These are phyloP conservation scores for Stegastes partitus DNA, from an alignment of 2,113 vertebrate genomes.

Conservation along the genomic window DNA sequence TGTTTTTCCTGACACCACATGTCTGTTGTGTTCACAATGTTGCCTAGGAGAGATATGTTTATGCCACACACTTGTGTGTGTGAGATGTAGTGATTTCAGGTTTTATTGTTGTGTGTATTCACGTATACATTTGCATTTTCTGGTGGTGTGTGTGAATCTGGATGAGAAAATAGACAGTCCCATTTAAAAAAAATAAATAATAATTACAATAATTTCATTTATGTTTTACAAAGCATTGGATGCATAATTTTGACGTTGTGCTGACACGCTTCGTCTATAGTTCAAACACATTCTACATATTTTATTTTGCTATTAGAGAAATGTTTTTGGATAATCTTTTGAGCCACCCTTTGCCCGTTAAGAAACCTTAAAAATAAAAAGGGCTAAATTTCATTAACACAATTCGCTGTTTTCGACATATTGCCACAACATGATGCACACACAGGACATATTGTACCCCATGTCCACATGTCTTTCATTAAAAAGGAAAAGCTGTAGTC, in stretches of 20 bases:
- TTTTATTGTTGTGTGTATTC: background rate
- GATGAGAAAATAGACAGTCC: no score
- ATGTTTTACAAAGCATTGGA: background rate
- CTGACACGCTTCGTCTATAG: background rate
- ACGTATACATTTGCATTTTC: no score
- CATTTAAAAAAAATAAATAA: no score
- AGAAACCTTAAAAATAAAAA: background rate
- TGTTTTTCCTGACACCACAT: background rate
- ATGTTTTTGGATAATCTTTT: background rate
- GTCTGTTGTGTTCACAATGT: background rate
- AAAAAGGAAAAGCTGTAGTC: background rate
- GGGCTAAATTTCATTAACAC: no score
- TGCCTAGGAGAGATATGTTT: background rate
- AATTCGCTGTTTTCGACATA: background rate
- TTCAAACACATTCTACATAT: slow-evolving; percentile 17
- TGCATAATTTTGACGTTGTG: background rate
- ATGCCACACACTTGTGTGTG: no score
- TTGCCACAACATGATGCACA: background rate
- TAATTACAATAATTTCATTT: background rate
- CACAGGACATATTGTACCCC: background rate
- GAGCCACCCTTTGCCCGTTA: background rate
- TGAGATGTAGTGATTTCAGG: background rate
- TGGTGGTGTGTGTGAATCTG: background rate
- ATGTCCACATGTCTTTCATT: background rate
- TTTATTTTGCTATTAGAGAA: background rate